Conservation (phyloP, 2,797 vertebrate species). For the Hylomyscus alleni region DNA sequence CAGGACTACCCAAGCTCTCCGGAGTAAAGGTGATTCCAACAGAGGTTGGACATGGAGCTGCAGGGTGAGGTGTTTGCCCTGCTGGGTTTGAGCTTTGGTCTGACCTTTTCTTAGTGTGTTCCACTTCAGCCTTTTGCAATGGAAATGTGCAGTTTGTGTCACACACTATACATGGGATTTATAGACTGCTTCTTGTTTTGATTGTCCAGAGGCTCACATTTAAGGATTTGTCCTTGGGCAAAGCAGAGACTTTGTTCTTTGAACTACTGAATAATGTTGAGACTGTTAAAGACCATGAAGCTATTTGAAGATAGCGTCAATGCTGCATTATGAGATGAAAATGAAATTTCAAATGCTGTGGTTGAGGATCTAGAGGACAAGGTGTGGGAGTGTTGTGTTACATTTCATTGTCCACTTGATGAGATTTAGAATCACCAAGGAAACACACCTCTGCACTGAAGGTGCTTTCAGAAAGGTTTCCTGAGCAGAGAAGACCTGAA, state of each 20-base stretch:
- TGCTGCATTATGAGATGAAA: not conserved
- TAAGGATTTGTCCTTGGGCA: not conserved
- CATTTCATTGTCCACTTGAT: not conserved
- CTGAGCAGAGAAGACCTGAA: not conserved
- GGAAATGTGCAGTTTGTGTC: not conserved
- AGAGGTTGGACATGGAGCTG: not conserved
- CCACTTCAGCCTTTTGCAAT: not conserved
- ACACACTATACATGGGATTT: not conserved
- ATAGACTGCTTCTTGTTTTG: not conserved
- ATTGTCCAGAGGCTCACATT: not conserved
- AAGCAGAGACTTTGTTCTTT: not conserved
- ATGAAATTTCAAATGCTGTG: not conserved
- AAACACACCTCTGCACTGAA: not conserved
- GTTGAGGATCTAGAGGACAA: not conserved
- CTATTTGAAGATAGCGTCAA: not conserved
- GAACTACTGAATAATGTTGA: not conserved
- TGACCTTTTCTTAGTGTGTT: not conserved
- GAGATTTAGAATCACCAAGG: not conserved
- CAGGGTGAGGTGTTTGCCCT: not conserved
- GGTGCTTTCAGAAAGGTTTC: not conserved
- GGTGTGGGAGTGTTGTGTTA: not conserved
- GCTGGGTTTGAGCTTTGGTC: not conserved
- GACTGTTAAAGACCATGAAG: not conserved
- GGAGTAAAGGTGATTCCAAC: not conserved
- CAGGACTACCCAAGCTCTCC: not conserved